Base-by-base conservation (phyloP, 2,888 invertebrate genomes). In the Buathra laborator region DNA sequence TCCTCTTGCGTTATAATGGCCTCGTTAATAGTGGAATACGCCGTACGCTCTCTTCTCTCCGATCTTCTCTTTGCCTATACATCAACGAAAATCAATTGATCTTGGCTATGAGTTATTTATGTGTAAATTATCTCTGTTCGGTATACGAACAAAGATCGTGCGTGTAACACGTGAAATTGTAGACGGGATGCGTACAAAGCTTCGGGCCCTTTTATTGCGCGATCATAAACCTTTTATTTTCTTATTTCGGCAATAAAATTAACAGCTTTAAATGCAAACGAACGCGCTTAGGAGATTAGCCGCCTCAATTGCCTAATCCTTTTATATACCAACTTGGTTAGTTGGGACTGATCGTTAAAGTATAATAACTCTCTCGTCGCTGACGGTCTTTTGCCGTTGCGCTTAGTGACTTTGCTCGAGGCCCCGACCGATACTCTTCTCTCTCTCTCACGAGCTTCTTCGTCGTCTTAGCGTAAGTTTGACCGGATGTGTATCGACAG, bases 21-120 rank as follows among this genome's bases (percentile, higher is more conserved):
- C 37, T 37, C 37, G 37, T 37, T 37, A 37, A 37, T 37, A 37
- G 37, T 37, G 37, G 37, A 37, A 37, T 37, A 37, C 37, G 37
- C 37, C 37, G 37, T 37, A 7, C 7, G 37, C 37, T 37, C 37
- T 37, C 37, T 37, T 37, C 37, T 37, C 37, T 37, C 7, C 9
- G 9, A 37, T 37, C 37, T 37, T 7, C 37, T 37, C 37, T 37
- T 9, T 0, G 37, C 37, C 37, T 9, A 37, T 37, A 37, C 37
- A 72, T 80, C 48, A 56, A 56, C 64, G 51, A 66, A 80, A 66
- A 80, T 67, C 56, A 56, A 53, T 80, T 72, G 72, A 80, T 80
- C 72, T 71, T 51, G 53, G 37, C 37, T 9, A 48, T 16, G 43
- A 71, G 51, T 37, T 37, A 37, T 37, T 37, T 37, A 37, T 37